phyloP scores from a whole-genome alignment of 2,888 invertebrate genomes.

The Microplitis manilae region DNA sequence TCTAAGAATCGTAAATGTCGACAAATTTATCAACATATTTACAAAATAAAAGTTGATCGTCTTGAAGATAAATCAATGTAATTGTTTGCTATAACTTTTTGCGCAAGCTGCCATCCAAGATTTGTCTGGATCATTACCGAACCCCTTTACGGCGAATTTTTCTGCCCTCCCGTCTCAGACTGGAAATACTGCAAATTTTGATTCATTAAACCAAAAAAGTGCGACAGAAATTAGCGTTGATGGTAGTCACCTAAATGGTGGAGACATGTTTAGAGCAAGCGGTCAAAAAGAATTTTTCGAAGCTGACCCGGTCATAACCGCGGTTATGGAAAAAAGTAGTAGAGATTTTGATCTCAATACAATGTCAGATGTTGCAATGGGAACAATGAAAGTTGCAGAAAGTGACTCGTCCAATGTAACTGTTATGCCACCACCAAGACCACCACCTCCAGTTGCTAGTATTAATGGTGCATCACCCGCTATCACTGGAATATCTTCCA shows the following conservation, averaged over 20 bases:
- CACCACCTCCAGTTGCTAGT: constrained; percentile 67
- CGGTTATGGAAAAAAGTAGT: constrained; percentile 57
- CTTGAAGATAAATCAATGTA: neutral
- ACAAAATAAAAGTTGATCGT: neutral
- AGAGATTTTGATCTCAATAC: constrained; percentile 51
- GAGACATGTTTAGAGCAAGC: constrained; percentile 67
- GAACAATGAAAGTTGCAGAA: constrained; percentile 56
- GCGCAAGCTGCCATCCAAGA: constrained; percentile 75
- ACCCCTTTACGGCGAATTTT: constrained; percentile 79
- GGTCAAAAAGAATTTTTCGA: constrained; percentile 69
- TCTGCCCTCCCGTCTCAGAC: constrained; percentile 65
- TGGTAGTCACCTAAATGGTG: constrained; percentile 54
- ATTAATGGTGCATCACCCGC: constrained; percentile 68
- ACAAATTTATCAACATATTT: constrained; percentile 14
- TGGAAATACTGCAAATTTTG: constrained; percentile 52
- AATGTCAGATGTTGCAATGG: constrained; percentile 52
- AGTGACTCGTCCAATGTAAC: constrained; percentile 62
- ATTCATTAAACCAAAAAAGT: constrained; percentile 58
- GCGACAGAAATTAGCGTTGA: constrained; percentile 35
- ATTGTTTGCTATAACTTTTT: constrained; percentile 60
- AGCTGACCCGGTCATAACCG: constrained; percentile 66
- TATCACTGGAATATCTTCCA: constrained; percentile 67
- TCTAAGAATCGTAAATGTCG: neutral
- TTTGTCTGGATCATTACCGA: constrained; percentile 72
- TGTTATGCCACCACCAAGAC: constrained; percentile 71